Evolutionary conservation across 2,113 vertebrate species (phyloP), one percentile per base, ranked within the genome.

Genomic region (Thunnus thynnus): DNA sequence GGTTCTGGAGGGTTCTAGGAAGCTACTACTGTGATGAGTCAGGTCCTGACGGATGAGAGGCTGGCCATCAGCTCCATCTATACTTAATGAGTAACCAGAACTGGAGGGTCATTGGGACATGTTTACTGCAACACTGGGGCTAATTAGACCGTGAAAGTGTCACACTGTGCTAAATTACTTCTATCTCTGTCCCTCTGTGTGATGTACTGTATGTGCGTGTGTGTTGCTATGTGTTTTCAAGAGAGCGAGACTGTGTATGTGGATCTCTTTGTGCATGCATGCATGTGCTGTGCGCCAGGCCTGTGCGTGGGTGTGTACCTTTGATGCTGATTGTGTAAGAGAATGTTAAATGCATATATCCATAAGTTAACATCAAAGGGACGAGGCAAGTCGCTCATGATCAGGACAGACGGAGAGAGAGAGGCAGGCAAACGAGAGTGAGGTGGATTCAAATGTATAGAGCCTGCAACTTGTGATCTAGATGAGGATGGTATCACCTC

Each of bases 101-200:
- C 78, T 82, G 76, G 55, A 61, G 86, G 90, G 91, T 93, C 91
- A 92, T 78, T 48, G 85, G 88, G 84, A 87, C 72, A 81, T 90
- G 90, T 93, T 94, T 93, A 90, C 90, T 91, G 91, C 86, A 92
- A 91, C 89, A 82, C 71, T 83, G 86, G 86, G 82, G 92, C 88
- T 94, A 87, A 92, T 92, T 89, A 89, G 88, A 89, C 92, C 67
- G 87, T 92, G 89, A 94, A 94, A 93, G 93, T 94, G 91, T 93
- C 85, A 84, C 89, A 72, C 72, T 81, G 73, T 83, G 71, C 87
- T 93, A 79, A 93, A 94, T 94, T 92, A 92, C 90, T 92, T 88
- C 91, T 88, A 57, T 82, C 66, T 70, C 58, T 54, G 52, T 78
- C 76, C 74, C 68, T 74, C 17, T 69, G 67, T 82, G 82, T 25